A percentile compares a stretch with the other conserved stretches of the same genome.
Conservation (phyloP, 2,797 vertebrate genomes). For the Toxotes lorentzi region DNA sequence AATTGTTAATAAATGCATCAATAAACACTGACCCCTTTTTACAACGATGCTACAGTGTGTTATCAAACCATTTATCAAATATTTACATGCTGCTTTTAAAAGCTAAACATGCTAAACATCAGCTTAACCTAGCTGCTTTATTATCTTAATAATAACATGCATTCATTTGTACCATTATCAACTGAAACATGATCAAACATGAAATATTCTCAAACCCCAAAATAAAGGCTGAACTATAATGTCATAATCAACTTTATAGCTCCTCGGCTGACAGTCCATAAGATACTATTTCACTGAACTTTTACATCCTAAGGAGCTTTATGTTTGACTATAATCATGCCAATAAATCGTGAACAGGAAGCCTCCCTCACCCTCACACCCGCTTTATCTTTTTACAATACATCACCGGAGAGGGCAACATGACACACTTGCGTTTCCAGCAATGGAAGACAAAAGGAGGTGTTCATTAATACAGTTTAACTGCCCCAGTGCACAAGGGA, state of each 20-base stretch:
- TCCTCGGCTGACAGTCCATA: constrained; percentile 39
- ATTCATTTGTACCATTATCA: background rate
- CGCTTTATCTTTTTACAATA: constrained; percentile 64
- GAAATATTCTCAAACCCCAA: constrained; percentile 21
- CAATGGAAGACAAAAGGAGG: constrained; percentile 62
- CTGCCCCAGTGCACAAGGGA: constrained; percentile 53
- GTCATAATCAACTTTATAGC: constrained; percentile 46
- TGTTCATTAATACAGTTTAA: constrained; percentile 73
- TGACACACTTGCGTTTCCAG: constrained; percentile 71
- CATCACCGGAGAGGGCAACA: constrained; percentile 50
- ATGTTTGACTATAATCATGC: constrained; percentile 70
- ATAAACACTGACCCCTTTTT: background rate
- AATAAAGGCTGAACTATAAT: constrained; percentile 32
- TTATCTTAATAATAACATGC: constrained; percentile 8
- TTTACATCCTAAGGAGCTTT: constrained; percentile 74
- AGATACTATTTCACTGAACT: constrained; percentile 59
- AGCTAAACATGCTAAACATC: no score
- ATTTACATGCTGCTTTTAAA: background rate
- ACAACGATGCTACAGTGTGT: no score
- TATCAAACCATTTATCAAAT: background rate
- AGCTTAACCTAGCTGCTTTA: constrained; percentile 12
- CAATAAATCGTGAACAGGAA: constrained; percentile 71
- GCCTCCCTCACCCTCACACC: constrained; percentile 46
- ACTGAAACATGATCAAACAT: constrained; percentile 29
- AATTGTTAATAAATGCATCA: background rate